These are phyloP conservation scores for Oxyura jamaicensis DNA, from an alignment of 2,113 vertebrate species.

Conservation along the genomic window DNA sequence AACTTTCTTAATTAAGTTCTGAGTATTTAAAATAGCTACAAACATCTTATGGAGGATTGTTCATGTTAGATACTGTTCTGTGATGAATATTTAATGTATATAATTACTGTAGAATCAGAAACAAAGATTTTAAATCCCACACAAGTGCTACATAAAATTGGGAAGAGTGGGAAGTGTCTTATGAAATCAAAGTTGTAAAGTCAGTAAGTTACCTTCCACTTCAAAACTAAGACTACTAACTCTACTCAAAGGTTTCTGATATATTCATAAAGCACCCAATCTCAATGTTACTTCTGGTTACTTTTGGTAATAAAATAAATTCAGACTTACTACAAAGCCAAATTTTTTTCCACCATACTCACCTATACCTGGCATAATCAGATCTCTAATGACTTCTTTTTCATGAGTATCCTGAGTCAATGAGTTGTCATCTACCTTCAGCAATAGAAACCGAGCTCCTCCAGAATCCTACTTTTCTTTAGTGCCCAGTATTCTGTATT, in stretches of 20 bases:
- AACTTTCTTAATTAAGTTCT: not conserved
- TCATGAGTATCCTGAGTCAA: not conserved
- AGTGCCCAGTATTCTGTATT: not conserved
- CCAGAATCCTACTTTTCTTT: not conserved
- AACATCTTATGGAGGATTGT: not conserved
- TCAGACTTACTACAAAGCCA: not conserved
- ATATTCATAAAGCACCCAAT: not conserved
- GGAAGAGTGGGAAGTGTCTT: not conserved
- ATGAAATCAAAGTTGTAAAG: not conserved
- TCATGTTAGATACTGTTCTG: not conserved
- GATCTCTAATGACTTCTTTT: not conserved
- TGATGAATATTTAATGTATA: not conserved
- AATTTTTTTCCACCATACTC: not conserved
- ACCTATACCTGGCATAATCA: accelerated
- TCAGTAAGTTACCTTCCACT: not conserved
- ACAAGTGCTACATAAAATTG: not conserved
- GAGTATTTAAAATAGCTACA: not conserved
- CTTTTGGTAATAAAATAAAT: not conserved
- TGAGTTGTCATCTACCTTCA: not conserved
- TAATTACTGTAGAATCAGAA: not conserved
- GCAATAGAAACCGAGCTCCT: not conserved
- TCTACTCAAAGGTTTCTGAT: not conserved
- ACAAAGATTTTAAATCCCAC: not conserved
- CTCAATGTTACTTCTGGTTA: not conserved
- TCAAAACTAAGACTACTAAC: not conserved